Evolutionary conservation across 2,888 invertebrate species (phyloP), one percentile per base, ranked within the genome.

Genomic region (Baronia brevicornis): DNA sequence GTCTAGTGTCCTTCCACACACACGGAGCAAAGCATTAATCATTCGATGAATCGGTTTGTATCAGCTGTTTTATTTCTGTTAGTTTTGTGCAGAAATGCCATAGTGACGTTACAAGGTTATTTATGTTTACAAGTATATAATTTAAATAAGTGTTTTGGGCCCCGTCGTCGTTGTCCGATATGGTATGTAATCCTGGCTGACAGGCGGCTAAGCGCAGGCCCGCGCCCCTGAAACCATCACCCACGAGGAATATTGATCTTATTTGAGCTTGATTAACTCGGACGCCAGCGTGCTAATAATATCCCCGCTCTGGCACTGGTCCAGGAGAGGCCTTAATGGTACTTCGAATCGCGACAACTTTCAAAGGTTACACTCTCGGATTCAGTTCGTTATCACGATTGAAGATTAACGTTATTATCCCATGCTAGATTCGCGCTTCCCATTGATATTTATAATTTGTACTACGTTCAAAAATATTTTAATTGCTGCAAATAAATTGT

Each of bases 191-290:
- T 64, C 62, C 60, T 47, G 56, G 46, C 36, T 47, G 72, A 65
- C 69, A 54, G 44, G 53, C 48, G 44, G 45, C 36, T 31, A 37
- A 24, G 33, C 22, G 20, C 35, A 23, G 35, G 24, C 14, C 53
- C 54, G 44, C 55, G 62, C 64, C 64, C 65, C 65, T 60, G 66
- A 63, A 60, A 66, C 63, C 67, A 72, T 70, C 71, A 77, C 69
- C 70, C 69, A 72, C 72, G 70, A 69, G 60, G 68, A 77, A 71
- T 82, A 84, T 84, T 72, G 82, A 82, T 82, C 78, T 79, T 80
- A 80, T 82, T 80, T 72, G 78, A 78, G 82, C 72, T 75, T 80
- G 82, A 84, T 84, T 79, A 82, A 78, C 78, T 75, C 75, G 62
- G 73, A 73, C 75, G 77, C 65, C 62, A 71, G 66, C 63, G 73